Evolutionary conservation across 2,113 vertebrate species (phyloP), one percentile per base, ranked within the genome.

Genomic region (Megalops atlanticus): DNA sequence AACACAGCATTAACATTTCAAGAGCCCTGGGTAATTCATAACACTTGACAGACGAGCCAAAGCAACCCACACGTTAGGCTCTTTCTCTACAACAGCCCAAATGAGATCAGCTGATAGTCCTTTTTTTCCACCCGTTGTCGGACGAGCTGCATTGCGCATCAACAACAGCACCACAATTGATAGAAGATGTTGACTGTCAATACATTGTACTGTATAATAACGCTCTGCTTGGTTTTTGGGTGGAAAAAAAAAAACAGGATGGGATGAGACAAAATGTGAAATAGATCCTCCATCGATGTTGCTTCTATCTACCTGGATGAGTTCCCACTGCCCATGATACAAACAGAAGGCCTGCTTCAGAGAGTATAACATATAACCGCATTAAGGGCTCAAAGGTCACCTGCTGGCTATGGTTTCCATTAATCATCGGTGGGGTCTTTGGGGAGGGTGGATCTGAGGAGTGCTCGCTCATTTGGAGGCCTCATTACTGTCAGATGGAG

Each of bases 311-410:
- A 36, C 10, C 3, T 21, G 18, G 33, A 14, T 71, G 33, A 3
- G 15, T 1, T 8, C 36, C 1, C 36, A 35, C 14, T 38, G 69
- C 35, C 33, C 16, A 38, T 38, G 0, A 71, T 38, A 38, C 69
- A 38, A 38, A 38, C 35, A 2, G 69, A 4, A 18, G 69, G 31
- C 33, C 15, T 0, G 69, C 69, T 71, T 21, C 15, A 12, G 31
- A 36, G 69, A 33, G 35, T 38, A 35, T 71, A 71, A 71, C 69
- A 71, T 11, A 71, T 71, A 71, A 71, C 69, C 36, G 27, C 69
- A 38, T 71, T 71, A 71, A 1, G 24, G 24, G 73, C 73, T 31
- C 15, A 41, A 45, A 43, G 39, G 39, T 43, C 41, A 5, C 21
- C 4, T 15, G 39, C n/a, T 14, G 41, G 12, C 39, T 3, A n/a